Percentiles rank a stretch among this genome's conserved stretches.
Evolutionary conservation across 2,888 invertebrate genomes (phyloP).

Genomic region (Napeogenes inachia): DNA sequence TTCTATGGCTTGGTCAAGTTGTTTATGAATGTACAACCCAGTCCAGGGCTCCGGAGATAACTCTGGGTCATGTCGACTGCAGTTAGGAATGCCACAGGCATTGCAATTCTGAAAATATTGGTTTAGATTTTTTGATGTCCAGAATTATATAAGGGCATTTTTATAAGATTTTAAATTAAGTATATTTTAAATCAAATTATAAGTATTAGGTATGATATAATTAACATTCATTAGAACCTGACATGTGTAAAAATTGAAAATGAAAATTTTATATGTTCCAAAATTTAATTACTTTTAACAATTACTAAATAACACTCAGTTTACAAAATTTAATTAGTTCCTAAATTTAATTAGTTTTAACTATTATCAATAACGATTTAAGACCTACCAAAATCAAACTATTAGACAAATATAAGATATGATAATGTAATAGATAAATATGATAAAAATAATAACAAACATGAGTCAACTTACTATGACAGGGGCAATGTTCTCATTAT

Average conservation of each 20-base stretch:
- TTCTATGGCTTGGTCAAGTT: constrained; percentile 85
- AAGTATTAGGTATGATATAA: not conserved
- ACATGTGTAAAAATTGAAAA: no score
- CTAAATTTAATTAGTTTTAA: not conserved
- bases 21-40: constrained; percentile 80
- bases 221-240: not conserved
- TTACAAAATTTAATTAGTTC: not conserved
- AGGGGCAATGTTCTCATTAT: constrained; percentile 38
- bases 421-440: not conserved
- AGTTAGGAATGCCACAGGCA: constrained; percentile 78
- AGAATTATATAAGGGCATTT: no score
- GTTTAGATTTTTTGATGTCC: no score
- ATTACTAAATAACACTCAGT: no score
- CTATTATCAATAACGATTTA: not conserved
- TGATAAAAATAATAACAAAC: constrained; percentile 31
- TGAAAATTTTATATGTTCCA: no score
- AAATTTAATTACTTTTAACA: no score
- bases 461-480: constrained; percentile 49
- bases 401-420: no score
- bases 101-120: constrained; percentile 63
- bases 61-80: constrained; percentile 75
- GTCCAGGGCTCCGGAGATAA: constrained; percentile 80
- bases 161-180: no score
- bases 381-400: no score
- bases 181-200: not conserved